Base-by-base conservation (phyloP, 2,888 invertebrate genomes). In the Boloria euphrosyne region DNA sequence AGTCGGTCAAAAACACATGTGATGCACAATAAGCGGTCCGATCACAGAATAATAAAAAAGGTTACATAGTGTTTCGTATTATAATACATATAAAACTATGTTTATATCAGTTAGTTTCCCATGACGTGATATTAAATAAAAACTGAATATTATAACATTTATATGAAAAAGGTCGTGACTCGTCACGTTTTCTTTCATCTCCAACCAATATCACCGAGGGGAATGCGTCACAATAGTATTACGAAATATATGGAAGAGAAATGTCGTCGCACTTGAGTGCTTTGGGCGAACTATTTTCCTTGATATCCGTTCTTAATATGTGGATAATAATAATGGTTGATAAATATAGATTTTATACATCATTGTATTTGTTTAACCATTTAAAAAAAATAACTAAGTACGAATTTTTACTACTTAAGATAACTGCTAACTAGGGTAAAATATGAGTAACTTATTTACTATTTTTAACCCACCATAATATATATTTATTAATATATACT, bases 241-340 rank as follows among this genome's bases (percentile, higher is more conserved):
- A 58, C 17, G 64, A 64, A 64, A 64, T 52, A 51, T 64, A 58
- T 57, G 44, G 17, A 17, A 60, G 38, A 51, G 18, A 55, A 27
- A 51, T 52, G 46, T 57, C 17, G 13, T 44, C 4, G 4, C n/a
- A 38, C n/a, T 31, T 27, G 13, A 13, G 14, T 52, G 31, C 31
- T 31, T 31, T 31, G 10, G 10, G 31, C 10, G 31, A 31, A 31
- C 31, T 31, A 31, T 31, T 31, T 31, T 31, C 31, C 31, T 31
- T 31, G 22, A 38, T 55, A 55, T 38, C n/a, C 54, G n/a, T 13
- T 16, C 17, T 43, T n/a, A 54, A 38, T 10, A 31, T 31, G 31
- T 31, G 2, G 7, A 31, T 31, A 31, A 31, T 31, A 31, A 10
- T 31, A 10, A 22, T 22, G 31, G 10, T 31, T 2, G 2, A 31